Evolutionary conservation across 1,140 invertebrate species (phyloP), one percentile per base, ranked within the genome.

Genomic region (Drosophila pachea): DNA sequence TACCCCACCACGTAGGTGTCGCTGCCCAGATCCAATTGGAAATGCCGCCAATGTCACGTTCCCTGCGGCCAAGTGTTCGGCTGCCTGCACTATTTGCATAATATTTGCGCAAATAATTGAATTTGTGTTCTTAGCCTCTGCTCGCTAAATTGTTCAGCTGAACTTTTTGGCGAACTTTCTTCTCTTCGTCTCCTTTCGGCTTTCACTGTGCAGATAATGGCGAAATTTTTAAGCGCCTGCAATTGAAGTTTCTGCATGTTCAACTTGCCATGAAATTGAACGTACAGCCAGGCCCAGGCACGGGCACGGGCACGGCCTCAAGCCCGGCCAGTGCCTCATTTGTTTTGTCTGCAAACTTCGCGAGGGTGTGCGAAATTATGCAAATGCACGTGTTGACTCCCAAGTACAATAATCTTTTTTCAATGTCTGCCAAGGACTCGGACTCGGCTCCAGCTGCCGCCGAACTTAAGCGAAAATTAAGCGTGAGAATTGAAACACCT

Each of bases 71-170:
- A 56, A 56, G 43, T 59, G 42, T 64, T 47, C 60, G 68, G 48
- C 64, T 49, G 47, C 48, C 35, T 8, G 40, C 50, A 63, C 52
- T 87, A 87, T 87, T 87, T 87, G 84, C 84, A 87, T 87, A 87
- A 87, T 87, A 87, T 87, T 87, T 87, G 84, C 84, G 75, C 79
- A 87, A 87, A 87, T 87, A 87, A 87, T 87, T 87, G 84, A 87
- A 87, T 87, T 87, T 87, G 66, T 73, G 68, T 84, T 75, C 71
- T 74, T 49, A 67, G 43, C 42, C 35, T 45, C 33, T 33, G 22
- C 45, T 32, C 42, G 56, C 70, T 67, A 67, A 74, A 64, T 77
- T 77, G 78, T 70, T 76, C 9, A 48, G 55, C 43, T 29, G 29
- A 60, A 74, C 36, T 52, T 61, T 63, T 58, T 36, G n/a, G 50